These are phyloP conservation scores for Exocentrus adspersus DNA, from an alignment of 2,888 invertebrate genomes.

Conservation along the genomic window DNA sequence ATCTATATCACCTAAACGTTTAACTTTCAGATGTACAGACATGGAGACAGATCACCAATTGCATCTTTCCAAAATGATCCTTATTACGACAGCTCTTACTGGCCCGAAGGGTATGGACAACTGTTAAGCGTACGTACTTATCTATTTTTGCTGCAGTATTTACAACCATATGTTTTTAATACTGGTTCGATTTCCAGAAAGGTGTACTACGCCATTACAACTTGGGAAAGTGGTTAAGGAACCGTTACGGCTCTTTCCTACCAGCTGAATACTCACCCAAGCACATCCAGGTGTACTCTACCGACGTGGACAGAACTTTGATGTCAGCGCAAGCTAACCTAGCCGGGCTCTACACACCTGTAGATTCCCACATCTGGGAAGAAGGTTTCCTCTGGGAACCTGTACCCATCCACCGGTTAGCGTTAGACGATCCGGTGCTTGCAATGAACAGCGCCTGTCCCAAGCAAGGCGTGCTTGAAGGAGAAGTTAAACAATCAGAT, in stretches of 20 bases:
- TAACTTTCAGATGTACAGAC: slow-evolving; percentile 17
- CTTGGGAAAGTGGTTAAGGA: slow-evolving; percentile 57
- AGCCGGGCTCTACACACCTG: slow-evolving; percentile 78
- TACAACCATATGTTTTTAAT: too few species aligned
- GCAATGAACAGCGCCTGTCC: slow-evolving; percentile 71
- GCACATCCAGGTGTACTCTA: slow-evolving; percentile 73
- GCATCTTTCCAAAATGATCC: slow-evolving; percentile 9
- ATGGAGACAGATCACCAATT: slow-evolving; percentile 20
- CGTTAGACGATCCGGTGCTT: slow-evolving; percentile 60
- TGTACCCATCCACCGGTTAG: slow-evolving; percentile 76
- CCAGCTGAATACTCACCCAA: slow-evolving; percentile 65
- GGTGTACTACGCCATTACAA: slow-evolving; percentile 33
- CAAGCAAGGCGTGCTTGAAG: slow-evolving; percentile 68
- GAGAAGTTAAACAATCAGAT: slow-evolving; percentile 53
- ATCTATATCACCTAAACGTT: neutral
- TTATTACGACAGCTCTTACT: slow-evolving; percentile 12
- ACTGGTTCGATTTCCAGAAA: slow-evolving; percentile 30
- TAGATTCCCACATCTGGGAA: slow-evolving; percentile 70
- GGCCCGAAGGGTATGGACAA: slow-evolving; percentile 68
- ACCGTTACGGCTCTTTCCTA: slow-evolving; percentile 74
- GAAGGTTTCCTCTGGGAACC: slow-evolving; percentile 75
- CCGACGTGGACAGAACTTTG: slow-evolving; percentile 87
- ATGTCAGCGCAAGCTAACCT: slow-evolving; percentile 86
- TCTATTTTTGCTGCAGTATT: neutral
- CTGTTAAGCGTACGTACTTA: slow-evolving; percentile 76